Conservation (phyloP, 2,797 vertebrate species). For the Rhinogobio ventralis region DNA sequence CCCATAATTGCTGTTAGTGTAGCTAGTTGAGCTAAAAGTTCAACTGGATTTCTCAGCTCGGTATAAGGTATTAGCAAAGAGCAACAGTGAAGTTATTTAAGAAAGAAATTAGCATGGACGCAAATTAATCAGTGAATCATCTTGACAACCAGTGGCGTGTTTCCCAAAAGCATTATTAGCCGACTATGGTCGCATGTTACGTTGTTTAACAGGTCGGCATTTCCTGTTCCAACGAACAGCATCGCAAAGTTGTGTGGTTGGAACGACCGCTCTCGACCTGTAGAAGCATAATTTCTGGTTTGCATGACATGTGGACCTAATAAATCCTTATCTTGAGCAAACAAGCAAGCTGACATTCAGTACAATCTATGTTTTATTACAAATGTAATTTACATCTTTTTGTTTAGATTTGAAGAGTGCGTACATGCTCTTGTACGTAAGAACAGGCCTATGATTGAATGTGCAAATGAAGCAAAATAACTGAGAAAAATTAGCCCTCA, state of each 20-base stretch:
- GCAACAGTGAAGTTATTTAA: background rate
- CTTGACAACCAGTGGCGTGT: background rate
- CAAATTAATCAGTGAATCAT: background rate
- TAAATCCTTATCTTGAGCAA: background rate
- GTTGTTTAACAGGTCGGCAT: too few species aligned
- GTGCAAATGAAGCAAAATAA: background rate
- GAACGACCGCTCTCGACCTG: too few species aligned
- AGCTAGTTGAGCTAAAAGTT: background rate
- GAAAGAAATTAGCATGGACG: too few species aligned
- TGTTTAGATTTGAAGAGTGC: background rate
- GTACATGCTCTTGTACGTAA: background rate
- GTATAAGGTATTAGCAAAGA: background rate
- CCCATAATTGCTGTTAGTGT: background rate
- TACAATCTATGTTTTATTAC: background rate
- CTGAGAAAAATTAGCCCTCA: background rate
- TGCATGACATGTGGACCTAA: background rate
- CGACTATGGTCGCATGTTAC: too few species aligned
- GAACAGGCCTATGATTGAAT: background rate
- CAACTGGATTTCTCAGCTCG: background rate
- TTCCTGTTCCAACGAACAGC: too few species aligned
- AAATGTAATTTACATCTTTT: background rate
- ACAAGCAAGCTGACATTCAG: background rate
- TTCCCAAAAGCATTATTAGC: too few species aligned
- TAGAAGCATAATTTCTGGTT: too few species aligned
- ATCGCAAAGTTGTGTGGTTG: too few species aligned